Conservation (phyloP, 2,888 invertebrate genomes). For the Luperina testacea region DNA sequence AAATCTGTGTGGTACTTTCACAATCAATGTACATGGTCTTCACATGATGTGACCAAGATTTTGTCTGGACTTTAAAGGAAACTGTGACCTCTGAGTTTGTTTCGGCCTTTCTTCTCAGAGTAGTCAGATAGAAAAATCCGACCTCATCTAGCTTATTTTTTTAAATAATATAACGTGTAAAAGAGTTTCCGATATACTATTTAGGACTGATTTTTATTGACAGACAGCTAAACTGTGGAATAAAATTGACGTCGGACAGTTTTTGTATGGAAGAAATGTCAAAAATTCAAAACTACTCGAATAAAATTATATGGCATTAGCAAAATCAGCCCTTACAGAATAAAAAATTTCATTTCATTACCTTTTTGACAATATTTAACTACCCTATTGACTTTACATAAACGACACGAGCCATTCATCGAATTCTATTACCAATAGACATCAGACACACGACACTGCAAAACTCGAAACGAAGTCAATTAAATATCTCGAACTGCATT, state of each 20-base stretch:
- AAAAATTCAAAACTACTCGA: not conserved
- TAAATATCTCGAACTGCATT: conserved; percentile 77
- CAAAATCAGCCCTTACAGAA: not conserved
- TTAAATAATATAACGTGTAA: too few relatives aligned
- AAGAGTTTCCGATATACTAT: too few relatives aligned
- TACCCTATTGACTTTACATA: not conserved
- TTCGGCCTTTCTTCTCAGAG: not conserved
- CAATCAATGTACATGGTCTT: not conserved
- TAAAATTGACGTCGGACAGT: not conserved
- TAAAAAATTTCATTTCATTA: not conserved
- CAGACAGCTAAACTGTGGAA: not conserved
- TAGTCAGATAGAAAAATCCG: not conserved
- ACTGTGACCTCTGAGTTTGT: not conserved
- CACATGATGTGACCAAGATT: not conserved
- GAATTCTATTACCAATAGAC: conserved; percentile 45
- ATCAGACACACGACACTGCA: conserved; percentile 52
- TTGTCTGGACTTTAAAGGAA: not conserved
- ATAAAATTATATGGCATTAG: not conserved
- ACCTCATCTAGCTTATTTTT: too few relatives aligned
- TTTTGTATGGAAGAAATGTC: not conserved
- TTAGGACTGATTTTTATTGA: not conserved
- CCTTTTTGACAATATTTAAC: not conserved
- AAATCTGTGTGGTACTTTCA: not conserved
- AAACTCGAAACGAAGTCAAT: conserved; percentile 75
- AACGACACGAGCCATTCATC: conserved; percentile 10